These are phyloP conservation scores for Lottia gigantea DNA, from an alignment of 2,888 invertebrate species.

Conservation along the genomic window DNA sequence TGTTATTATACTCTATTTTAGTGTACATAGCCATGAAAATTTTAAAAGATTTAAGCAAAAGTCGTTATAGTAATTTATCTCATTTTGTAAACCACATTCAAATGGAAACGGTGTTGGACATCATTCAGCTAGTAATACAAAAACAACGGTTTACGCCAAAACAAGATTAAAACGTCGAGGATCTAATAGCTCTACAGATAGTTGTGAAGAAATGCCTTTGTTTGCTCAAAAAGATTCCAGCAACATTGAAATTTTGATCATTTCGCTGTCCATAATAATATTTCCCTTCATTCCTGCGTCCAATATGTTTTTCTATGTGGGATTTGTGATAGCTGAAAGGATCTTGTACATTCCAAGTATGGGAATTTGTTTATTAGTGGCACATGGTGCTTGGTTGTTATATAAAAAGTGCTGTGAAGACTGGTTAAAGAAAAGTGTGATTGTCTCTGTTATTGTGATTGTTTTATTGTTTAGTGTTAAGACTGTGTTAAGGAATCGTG, in stretches of 20 bases:
- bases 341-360: slow-evolving; percentile 96
- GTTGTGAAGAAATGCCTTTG: slow-evolving; percentile 31
- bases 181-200: slow-evolving; percentile 43
- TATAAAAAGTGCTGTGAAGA: slow-evolving; percentile 33
- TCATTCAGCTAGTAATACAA: slow-evolving; percentile 21
- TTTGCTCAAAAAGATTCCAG: background rate
- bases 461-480: slow-evolving; percentile 70
- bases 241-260: slow-evolving; percentile 44
- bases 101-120: slow-evolving; percentile 50
- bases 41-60: slow-evolving; percentile 39
- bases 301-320: slow-evolving; percentile 96
- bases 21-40: slow-evolving; percentile 45
- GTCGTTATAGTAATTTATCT: background rate
- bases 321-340: slow-evolving; percentile 97
- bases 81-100: slow-evolving; percentile 29
- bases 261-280: slow-evolving; percentile 78
- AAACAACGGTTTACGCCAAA: slow-evolving; percentile 13
- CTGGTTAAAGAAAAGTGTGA: slow-evolving; percentile 29
- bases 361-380: slow-evolving; percentile 90
- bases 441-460: slow-evolving; percentile 40
- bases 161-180: slow-evolving; percentile 19
- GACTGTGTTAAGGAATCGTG: slow-evolving; percentile 85
- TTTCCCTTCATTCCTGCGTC: slow-evolving; percentile 95
- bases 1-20: slow-evolving; percentile 77
- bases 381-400: slow-evolving; percentile 66